Conservation (phyloP, 2,888 invertebrate genomes). For the Neria commutata region DNA sequence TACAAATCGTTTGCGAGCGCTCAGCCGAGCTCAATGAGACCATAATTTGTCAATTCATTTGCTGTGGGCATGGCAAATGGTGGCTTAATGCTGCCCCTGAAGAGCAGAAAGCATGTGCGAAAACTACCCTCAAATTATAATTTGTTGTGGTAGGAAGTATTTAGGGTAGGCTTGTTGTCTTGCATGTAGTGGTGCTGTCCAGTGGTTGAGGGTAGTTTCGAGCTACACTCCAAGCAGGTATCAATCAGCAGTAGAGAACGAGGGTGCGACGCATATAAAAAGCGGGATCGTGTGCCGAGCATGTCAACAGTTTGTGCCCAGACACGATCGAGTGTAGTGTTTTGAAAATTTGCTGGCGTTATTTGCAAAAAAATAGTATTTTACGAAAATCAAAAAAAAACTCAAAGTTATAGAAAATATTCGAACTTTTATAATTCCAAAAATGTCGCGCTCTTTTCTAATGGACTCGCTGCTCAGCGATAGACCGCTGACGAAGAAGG, state of each 20-base stretch:
- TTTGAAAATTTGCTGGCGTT: neutral
- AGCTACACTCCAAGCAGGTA: constrained; percentile 21
- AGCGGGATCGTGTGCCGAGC: constrained; percentile 26
- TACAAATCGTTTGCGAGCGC: constrained; percentile 38
- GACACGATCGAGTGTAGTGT: constrained; percentile 47
- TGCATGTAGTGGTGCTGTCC: too few relatives aligned
- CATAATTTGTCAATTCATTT: constrained; percentile 22
- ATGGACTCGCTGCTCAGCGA: constrained; percentile 80
- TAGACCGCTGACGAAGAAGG: constrained; percentile 63
- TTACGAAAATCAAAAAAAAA: neutral
- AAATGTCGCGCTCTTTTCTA: constrained; percentile 82
- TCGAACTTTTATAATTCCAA: constrained; percentile 36
- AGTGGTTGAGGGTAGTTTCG: constrained; percentile 27
- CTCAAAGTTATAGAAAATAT: constrained; percentile 13
- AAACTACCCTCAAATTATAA: constrained; percentile 53
- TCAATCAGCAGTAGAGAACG: too few relatives aligned
- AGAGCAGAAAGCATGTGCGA: constrained; percentile 9
- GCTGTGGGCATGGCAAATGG: constrained; percentile 36
- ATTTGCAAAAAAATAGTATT: neutral
- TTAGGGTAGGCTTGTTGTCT: constrained; percentile 16
- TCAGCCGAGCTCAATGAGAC: constrained; percentile 3
- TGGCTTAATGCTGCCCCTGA: constrained; percentile 39
- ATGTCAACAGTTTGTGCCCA: constrained; percentile 43
- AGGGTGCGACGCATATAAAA: constrained; percentile 44
- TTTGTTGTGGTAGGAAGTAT: constrained; percentile 43